Percentiles rank a stretch among this genome's conserved stretches.
These are phyloP conservation scores for Trichogramma evanescens DNA, from an alignment of 2,888 invertebrate genomes.

Conservation along the genomic window DNA sequence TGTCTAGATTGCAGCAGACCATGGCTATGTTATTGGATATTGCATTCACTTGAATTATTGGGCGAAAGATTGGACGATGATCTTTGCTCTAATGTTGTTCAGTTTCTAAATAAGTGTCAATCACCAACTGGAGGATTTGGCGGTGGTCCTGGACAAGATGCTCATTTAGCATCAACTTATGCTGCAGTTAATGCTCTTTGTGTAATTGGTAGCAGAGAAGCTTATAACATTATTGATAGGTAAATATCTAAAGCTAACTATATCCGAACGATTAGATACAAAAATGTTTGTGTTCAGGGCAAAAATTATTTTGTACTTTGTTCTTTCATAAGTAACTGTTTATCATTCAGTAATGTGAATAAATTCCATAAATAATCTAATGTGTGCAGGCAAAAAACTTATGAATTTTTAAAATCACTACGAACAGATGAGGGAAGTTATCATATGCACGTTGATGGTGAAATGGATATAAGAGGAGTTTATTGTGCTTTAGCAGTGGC, in stretches of 20 bases:
- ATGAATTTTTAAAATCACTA: slow-evolving; percentile 71
- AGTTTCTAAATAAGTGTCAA: slow-evolving; percentile 66
- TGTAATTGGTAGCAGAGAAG: slow-evolving; percentile 80
- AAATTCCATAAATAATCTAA: not conserved
- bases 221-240: slow-evolving; percentile 82
- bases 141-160: slow-evolving; percentile 87
- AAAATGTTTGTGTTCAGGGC: not conserved
- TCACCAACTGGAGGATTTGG: slow-evolving; percentile 79
- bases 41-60: slow-evolving; percentile 80
- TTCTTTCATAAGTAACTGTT: no score
- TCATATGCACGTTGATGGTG: slow-evolving; percentile 84
- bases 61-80: slow-evolving; percentile 57
- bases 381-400: slow-evolving; percentile 56
- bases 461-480: slow-evolving; percentile 89
- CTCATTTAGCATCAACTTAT: slow-evolving; percentile 96
- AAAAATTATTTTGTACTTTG: not conserved
- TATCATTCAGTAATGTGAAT: not conserved
- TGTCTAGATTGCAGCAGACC: slow-evolving; percentile 90
- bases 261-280: not conserved
- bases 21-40: slow-evolving; percentile 96
- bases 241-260: slow-evolving; percentile 30
- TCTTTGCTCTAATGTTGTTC: slow-evolving; percentile 51
- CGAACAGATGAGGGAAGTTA: slow-evolving; percentile 84
- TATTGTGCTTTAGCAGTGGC: slow-evolving; percentile 94
- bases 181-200: slow-evolving; percentile 91